A percentile compares a stretch with the other conserved stretches of the same genome.
phyloP scores from a whole-genome alignment of 1,140 invertebrate species.

The Drosophila truncata region DNA sequence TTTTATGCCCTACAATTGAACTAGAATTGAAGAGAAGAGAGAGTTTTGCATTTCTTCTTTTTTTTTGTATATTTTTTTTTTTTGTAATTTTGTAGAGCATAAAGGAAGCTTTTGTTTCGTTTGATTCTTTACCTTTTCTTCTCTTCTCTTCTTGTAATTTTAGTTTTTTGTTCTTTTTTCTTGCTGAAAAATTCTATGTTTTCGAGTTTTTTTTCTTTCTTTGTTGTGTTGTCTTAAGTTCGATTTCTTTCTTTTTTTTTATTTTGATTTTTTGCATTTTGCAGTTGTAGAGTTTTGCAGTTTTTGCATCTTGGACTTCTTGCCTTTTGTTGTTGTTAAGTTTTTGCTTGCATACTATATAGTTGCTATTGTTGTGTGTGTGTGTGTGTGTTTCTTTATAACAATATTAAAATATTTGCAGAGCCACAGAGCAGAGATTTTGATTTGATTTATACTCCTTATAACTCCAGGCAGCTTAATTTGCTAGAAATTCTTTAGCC shows the following conservation, averaged over 20 bases:
- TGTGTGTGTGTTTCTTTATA: constrained; percentile 26
- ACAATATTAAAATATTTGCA: constrained; percentile 55
- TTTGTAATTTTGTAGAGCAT: constrained; percentile 32
- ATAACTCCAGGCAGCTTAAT: constrained; percentile 29
- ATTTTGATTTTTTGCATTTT: constrained; percentile 58
- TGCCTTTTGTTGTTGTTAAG: constrained; percentile 16
- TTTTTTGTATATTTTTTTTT: background rate
- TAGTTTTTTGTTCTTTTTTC: background rate
- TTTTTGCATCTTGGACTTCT: constrained; percentile 2
- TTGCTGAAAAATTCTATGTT: background rate
- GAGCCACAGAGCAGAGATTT: constrained; percentile 25
- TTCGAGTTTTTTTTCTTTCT: constrained; percentile 12
- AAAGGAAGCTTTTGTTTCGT: constrained; percentile 45
- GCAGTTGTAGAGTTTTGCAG: constrained; percentile 13
- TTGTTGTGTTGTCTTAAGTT: constrained; percentile 63
- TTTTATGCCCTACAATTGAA: constrained; percentile 47
- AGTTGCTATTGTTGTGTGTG: constrained; percentile 19
- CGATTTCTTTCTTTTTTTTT: constrained; percentile 67
- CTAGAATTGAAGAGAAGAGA: constrained; percentile 31
- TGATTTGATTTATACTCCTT: constrained; percentile 42
- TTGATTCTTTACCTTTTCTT: constrained; percentile 12
- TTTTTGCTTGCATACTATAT: constrained; percentile 14
- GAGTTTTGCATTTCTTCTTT: background rate
- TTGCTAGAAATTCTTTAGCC: constrained; percentile 49
- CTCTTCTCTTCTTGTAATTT: constrained; percentile 3